phyloP scores from a whole-genome alignment of 2,888 invertebrate species.

The Thecocarcelia acutangulata region DNA sequence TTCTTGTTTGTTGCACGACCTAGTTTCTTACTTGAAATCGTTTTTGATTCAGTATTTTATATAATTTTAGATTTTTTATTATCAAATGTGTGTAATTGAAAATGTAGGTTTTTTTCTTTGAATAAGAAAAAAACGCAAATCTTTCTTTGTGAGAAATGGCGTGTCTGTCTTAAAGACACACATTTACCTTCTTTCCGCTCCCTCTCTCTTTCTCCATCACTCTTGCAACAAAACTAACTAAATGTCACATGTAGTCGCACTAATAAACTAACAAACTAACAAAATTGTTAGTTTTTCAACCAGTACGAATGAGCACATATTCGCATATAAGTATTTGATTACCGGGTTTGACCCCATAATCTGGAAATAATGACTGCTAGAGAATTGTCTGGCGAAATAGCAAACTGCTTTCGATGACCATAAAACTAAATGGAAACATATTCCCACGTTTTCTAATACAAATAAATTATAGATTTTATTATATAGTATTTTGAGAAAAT shows the following conservation, averaged over 20 bases:
- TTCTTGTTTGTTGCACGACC: conserved; percentile 56
- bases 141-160: conserved; percentile 38
- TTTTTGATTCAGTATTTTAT: conserved; percentile 41
- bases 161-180: conserved; percentile 66
- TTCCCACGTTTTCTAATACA: conserved; percentile 66
- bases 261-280: conserved; percentile 49
- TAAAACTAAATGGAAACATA: conserved; percentile 5
- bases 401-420: conserved; percentile 17
- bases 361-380: conserved; percentile 66
- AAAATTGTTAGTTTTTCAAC: conserved; percentile 36
- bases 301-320: background rate
- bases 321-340: conserved; percentile 49
- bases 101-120: background rate
- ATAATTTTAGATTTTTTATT: conserved; percentile 37
- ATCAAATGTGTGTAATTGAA: conserved; percentile 27
- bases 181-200: conserved; percentile 33
- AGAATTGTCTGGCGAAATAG: conserved; percentile 43
- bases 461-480: conserved; percentile 32
- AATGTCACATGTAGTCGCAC: conserved; percentile 16
- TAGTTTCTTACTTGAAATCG: conserved; percentile 54
- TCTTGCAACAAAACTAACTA: conserved; percentile 7
- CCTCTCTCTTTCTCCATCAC: background rate
- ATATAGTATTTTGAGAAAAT: conserved; percentile 4
- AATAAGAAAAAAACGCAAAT: background rate
- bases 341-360: conserved; percentile 64